Base-by-base conservation (phyloP, 2,888 invertebrate species). In the Thera obeliscata region DNA sequence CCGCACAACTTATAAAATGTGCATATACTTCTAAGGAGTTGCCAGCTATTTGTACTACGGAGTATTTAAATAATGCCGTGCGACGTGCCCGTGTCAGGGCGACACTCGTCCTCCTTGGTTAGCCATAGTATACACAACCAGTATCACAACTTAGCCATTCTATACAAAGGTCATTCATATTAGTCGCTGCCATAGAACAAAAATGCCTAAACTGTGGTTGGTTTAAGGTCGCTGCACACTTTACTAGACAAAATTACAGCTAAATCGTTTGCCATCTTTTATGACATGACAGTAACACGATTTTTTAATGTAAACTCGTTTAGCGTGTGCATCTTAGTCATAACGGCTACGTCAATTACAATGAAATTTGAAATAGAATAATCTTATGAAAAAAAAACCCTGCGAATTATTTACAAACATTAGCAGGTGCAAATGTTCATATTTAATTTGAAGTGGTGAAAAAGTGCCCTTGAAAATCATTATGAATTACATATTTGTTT, bases 21-120 rank as follows among this genome's bases (percentile, higher is more conserved):
- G 49, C 49, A 67, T 64, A 71, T 73, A 66, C 55, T 61, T 60
- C 64, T 64, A 67, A 65, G 61, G 64, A 66, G 61, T 67, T 52
- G 64, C 62, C 63, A 50, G 56, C 66, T 64, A 67, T 74, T 70
- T 72, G 68, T 70, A 67, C 67, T 61, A 69, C 57, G 66, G 61
- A 70, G 71, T 74, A 75, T 75, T 74, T 75, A 72, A 74, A 75
- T 75, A 75, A 74, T 74, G 71, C 58, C 35, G 69, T 71, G 48
- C 52, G 64, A 70, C 70, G 61, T 67, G 70, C 68, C 66, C 66
- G 56, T 66, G 71, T 66, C 58, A 58, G 62, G 67, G 64, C 67
- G 69, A 74, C 73, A 71, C 72, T 67, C 67, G 70, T 71, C 70
- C 66, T 70, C 67, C 65, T 67, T 68, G 61, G 50, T 61, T 5